A percentile compares a stretch with the other conserved stretches of the same genome.
phyloP scores from a whole-genome alignment of 2,113 vertebrate species.

The Meriones unguiculatus region DNA sequence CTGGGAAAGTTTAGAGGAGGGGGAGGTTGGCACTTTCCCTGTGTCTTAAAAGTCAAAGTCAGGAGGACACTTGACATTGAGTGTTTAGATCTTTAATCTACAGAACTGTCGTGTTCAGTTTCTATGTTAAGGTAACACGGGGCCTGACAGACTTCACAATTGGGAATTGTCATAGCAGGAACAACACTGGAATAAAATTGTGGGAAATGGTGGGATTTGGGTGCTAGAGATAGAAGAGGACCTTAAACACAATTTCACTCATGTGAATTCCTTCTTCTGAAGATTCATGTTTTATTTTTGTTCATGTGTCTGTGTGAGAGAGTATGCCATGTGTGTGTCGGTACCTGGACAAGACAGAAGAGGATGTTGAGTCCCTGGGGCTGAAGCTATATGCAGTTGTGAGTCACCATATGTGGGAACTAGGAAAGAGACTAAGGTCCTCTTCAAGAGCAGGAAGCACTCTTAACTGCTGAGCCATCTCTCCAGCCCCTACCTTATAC shows the following conservation, averaged over 20 bases:
- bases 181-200: background rate
- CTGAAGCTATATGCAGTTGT: background rate
- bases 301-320: background rate
- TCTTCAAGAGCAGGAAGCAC: background rate
- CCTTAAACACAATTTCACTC: background rate
- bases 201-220: background rate
- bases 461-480: background rate
- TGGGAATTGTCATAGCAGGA: background rate
- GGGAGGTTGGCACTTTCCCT: background rate
- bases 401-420: too few relatives aligned
- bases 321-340: background rate
- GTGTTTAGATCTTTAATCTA: background rate
- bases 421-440: background rate
- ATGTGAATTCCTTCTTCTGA: background rate
- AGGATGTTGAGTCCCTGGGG: background rate
- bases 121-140: slow-evolving; percentile 19
- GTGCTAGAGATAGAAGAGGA: background rate
- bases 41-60: background rate
- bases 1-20: background rate
- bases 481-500: too few relatives aligned
- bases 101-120: background rate
- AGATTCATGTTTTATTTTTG: background rate
- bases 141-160: background rate
- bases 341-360: background rate
- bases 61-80: background rate